phyloP scores from a whole-genome alignment of 2,113 vertebrate genomes.

The Gila orcuttii region DNA sequence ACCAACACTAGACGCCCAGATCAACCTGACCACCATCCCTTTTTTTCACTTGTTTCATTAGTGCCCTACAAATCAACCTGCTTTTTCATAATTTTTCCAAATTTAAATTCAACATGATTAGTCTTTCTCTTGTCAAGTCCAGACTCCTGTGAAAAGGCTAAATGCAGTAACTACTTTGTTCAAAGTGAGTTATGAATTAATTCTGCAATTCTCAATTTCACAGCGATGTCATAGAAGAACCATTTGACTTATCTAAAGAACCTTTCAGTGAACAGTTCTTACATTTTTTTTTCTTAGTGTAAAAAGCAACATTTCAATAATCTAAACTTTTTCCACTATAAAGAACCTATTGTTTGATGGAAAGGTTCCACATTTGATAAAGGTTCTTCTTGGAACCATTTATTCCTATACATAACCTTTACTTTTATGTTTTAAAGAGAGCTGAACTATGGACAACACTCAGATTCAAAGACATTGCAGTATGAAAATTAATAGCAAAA shows the following conservation, averaged over 20 bases:
- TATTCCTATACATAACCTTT: not conserved
- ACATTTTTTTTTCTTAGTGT: not conserved
- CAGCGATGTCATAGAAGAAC: not conserved
- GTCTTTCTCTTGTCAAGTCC: not conserved
- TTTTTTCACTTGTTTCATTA: not conserved
- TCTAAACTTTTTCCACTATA: not conserved
- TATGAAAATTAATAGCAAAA: not conserved
- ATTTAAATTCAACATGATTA: not conserved
- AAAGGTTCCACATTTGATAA: not conserved
- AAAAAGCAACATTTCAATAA: not conserved
- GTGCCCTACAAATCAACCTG: not conserved
- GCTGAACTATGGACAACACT: not conserved
- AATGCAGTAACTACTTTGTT: not conserved
- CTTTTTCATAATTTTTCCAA: not conserved
- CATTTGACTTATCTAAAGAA: not conserved
- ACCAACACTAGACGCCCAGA: no score
- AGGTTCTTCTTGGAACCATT: not conserved
- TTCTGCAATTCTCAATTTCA: not conserved
- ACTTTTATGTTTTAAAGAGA: not conserved
- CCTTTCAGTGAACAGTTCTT: not conserved
- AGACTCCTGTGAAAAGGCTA: not conserved
- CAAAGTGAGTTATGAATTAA: not conserved
- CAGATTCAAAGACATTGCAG: not conserved
- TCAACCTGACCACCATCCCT: no score
- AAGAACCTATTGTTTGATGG: not conserved